A percentile compares a stretch with the other conserved stretches of the same genome.
Conservation (phyloP, 2,797 vertebrate species). For the Nasua narica region DNA sequence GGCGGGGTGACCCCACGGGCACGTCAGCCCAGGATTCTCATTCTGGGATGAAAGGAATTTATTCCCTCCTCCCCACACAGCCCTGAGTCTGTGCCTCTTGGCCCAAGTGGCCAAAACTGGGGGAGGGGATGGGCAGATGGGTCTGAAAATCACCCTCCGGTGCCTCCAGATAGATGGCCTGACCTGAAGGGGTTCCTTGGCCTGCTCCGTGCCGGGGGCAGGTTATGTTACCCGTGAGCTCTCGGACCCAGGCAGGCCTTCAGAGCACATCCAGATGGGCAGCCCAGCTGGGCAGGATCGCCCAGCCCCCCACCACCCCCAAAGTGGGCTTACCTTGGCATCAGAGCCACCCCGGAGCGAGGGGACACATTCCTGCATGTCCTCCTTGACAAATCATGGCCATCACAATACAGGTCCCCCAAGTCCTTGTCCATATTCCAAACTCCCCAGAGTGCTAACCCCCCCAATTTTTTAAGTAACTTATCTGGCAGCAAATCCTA, state of each 20-base stretch:
- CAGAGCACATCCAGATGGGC: fast-evolving
- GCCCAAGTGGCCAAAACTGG: background rate
- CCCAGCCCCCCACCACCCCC: background rate
- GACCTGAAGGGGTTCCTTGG: background rate
- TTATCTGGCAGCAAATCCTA: background rate
- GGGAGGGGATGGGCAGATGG: background rate
- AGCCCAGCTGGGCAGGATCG: background rate
- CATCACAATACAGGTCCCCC: background rate
- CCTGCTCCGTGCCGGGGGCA: fast-evolving
- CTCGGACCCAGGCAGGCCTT: background rate
- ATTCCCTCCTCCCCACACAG: no score
- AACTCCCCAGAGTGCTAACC: background rate
- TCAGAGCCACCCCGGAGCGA: background rate
- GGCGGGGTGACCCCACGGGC: background rate
- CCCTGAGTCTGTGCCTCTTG: background rate
- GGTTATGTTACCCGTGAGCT: fast-evolving
- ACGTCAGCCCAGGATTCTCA: background rate
- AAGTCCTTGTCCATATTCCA: background rate
- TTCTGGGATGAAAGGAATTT: background rate
- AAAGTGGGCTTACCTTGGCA: background rate
- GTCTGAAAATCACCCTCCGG: background rate
- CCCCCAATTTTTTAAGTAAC: background rate
- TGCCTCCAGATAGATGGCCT: background rate
- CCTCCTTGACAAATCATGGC: background rate
- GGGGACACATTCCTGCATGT: background rate